Conservation (phyloP, 1,140 invertebrate species). For the Pseudomyrmex flavicornis region DNA sequence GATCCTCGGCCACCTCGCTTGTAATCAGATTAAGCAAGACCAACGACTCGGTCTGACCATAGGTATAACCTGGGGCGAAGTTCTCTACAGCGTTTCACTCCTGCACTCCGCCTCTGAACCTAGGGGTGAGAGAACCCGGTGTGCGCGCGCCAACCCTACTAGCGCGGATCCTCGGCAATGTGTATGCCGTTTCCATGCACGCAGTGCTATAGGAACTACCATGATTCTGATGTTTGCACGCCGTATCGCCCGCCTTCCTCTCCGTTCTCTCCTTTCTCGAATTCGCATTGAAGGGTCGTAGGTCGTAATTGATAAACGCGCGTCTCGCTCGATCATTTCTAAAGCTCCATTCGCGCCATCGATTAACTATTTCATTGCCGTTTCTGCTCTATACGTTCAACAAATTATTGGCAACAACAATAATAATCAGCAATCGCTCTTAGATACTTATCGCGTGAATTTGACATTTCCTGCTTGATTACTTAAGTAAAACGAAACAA, state of each 20-base stretch:
- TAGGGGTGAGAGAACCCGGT: too few species aligned
- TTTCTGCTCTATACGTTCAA: too few species aligned
- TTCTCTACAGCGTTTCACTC: slow-evolving; percentile 41
- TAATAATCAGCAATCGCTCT: too few species aligned
- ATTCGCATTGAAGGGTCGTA: slow-evolving; percentile 18
- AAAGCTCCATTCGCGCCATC: slow-evolving; percentile 25
- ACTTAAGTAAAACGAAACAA: too few species aligned
- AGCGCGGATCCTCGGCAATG: slow-evolving; percentile 52
- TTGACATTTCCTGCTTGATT: too few species aligned
- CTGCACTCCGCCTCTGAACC: slow-evolving; percentile 27
- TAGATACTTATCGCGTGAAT: too few species aligned
- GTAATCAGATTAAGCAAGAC: slow-evolving; percentile 78
- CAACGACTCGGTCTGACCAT: slow-evolving; percentile 73
- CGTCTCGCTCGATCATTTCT: slow-evolving; percentile 7
- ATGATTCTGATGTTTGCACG: slow-evolving; percentile 57
- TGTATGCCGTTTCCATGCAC: slow-evolving; percentile 50
- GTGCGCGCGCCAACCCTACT: slow-evolving; percentile 42
- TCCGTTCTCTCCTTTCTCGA: slow-evolving; percentile 13
- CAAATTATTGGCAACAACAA: too few species aligned
- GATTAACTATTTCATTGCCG: too few species aligned
- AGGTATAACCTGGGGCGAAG: slow-evolving; percentile 65
- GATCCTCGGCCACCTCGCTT: slow-evolving; percentile 73
- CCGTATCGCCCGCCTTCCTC: slow-evolving; percentile 31
- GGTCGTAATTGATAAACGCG: slow-evolving; percentile 9
- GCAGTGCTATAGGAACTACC: slow-evolving; percentile 59